Conservation (phyloP, 2,797 vertebrate genomes). For the Tragopan temminckii region DNA sequence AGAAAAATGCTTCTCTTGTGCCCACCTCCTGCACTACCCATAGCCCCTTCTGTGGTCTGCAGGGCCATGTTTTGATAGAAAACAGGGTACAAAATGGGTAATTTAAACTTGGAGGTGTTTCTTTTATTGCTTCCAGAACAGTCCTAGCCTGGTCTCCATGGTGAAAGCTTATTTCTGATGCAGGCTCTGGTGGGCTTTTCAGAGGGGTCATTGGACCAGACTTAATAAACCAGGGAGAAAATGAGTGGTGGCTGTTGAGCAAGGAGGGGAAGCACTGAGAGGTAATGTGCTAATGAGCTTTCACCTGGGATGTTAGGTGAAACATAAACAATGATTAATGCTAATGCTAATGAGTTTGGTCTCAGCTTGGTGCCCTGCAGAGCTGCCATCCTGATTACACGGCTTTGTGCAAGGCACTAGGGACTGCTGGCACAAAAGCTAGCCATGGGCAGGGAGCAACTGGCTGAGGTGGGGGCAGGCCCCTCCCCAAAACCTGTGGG, state of each 20-base stretch:
- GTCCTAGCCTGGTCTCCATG: background rate
- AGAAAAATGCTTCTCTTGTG: conserved; percentile 20
- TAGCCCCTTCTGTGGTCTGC: background rate
- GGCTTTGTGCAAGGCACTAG: background rate
- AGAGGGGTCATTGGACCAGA: background rate
- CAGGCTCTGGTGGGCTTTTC: background rate
- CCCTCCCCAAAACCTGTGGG: background rate
- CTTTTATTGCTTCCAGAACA: background rate
- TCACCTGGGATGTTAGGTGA: background rate
- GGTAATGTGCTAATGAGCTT: background rate
- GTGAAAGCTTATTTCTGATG: background rate
- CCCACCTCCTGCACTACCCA: background rate
- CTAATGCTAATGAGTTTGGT: conserved; percentile 26
- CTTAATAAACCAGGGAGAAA: background rate
- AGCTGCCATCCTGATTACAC: background rate
- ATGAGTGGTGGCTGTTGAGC: background rate
- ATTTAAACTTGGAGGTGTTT: background rate
- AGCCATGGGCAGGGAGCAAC: background rate
- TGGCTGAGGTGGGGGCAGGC: background rate
- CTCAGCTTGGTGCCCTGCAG: conserved; percentile 8
- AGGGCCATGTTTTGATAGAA: background rate
- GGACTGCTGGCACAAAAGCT: background rate
- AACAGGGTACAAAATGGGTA: background rate
- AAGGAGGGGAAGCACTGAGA: background rate
- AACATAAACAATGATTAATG: conserved; percentile 50